Base-by-base conservation (phyloP, 2,888 invertebrate species). In the Orthosia incerta region DNA sequence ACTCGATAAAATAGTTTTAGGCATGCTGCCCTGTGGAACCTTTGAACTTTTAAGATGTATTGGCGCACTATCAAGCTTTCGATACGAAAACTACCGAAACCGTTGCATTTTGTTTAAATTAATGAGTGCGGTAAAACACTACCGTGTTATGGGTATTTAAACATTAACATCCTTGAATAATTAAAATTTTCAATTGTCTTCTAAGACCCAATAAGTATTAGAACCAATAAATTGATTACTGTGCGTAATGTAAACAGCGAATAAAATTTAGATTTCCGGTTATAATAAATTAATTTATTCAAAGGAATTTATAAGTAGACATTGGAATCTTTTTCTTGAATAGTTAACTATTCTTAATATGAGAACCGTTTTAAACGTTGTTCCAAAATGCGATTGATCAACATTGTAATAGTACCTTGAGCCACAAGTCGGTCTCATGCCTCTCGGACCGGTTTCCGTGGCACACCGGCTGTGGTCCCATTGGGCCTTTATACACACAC, bases 341-440 rank as follows among this genome's bases (percentile, higher is more conserved):
- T 62, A 73, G 26, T 20, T 45, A 78, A 72, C 65, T 83, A 85
- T 88, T 88, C 85, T 85, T 87, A 89, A 89, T 88, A 88, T 87
- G 87, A 87, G 85, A 90, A 89, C 90, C 86, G 86, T 91, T 91
- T 91, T 90, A 91, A 92, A 92, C 89, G 91, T 89, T 88, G 91
- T 91, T 93, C 92, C 92, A 92, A 95, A 94, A 95, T 93, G 91
- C 92, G 93, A 95, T 96, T 95, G 94, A 95, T 95, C 95, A 95
- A 95, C 93, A 94, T 94, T 94, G 94, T 94, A 92, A 89, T 91
- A 91, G 92, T 93, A 93, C 93, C 93, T 95, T 94, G 94, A 93
- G 93, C 91, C 93, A 92, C 92, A 92, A 94, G 92, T 93, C 91
- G 93, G 92, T 93, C 95, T 92, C 94, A 93, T 94, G 94, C 94